Base-by-base conservation (phyloP, 2,888 invertebrate genomes). In the Auanema freiburgensis region DNA sequence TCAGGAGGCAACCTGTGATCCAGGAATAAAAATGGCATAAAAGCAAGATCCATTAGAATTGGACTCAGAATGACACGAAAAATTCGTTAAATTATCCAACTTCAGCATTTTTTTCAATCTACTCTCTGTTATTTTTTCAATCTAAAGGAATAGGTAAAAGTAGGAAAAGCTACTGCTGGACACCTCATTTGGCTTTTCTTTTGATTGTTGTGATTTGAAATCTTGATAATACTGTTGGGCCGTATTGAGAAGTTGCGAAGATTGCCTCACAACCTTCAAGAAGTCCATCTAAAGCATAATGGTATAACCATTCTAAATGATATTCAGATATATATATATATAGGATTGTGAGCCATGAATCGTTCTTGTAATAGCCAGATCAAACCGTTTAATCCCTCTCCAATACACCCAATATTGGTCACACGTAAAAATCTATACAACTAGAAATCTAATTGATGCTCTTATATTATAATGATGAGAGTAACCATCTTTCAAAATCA, bases 61-160 rank as follows among this genome's bases (percentile, higher is more conserved):
- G 4, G 63, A 58, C 57, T 63, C 63, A 0, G 57, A 57, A 52
- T 63, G 58, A 24, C 63, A 63, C n/a, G 63, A 63, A 42, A 63
- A 63, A 11, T 42, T 41, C 18, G 52, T 58, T 18, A 42, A 25
- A 18, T 49, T 51, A 41, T 63, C 63, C 18, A 59, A 49, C 18
- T 63, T 63, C n/a, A 63, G 46, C 63, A 63, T 63, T 25, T 63
- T 63, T 53, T 63, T 58, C 44, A 63, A 49, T 33, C 63, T 52
- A 24, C 42, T 44, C 16, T 63, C 58, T 14, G 40, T 25, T 11
- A 63, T 52, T 23, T 46, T 53, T 33, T 63, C 63, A 2, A 63
- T 63, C 63, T 63, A 40, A 46, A 60, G 18, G 10, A 3, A 41
- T 53, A 18, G 53, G 2, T 23, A 5, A 24, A 21, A 18, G 16